Percentiles rank a stretch among this genome's conserved stretches.
Evolutionary conservation across 2,888 invertebrate genomes (phyloP).

Genomic region (Stenurella melanura): DNA sequence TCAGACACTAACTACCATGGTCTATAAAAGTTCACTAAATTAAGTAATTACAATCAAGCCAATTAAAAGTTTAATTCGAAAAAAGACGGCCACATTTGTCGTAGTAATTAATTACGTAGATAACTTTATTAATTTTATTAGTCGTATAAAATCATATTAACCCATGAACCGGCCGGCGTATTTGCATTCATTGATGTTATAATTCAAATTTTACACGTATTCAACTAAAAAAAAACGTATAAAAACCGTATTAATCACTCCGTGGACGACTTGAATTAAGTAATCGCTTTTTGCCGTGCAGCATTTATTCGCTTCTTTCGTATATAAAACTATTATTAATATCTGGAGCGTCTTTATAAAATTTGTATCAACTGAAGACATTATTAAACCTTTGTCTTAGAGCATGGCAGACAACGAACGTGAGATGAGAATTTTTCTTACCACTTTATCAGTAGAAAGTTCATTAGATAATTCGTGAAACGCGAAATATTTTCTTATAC

Average conservation of each 20-base stretch:
- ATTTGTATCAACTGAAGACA: no score
- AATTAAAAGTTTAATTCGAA: slow-evolving; percentile 37
- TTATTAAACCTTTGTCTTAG: no score
- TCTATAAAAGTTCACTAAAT: slow-evolving; percentile 32
- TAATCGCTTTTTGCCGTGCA: not conserved
- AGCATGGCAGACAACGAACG: no score
- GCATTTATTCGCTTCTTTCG: not conserved
- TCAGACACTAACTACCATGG: slow-evolving; percentile 5
- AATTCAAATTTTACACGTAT: slow-evolving; percentile 34
- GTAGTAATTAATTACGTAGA: slow-evolving; percentile 38
- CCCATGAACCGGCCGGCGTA: slow-evolving; percentile 25
- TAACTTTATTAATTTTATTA: slow-evolving; percentile 41
- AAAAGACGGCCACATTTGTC: slow-evolving; percentile 32
- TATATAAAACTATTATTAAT: not conserved
- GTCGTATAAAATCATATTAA: slow-evolving; percentile 37
- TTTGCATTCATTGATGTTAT: slow-evolving; percentile 33
- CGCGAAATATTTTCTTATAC: no score
- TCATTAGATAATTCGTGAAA: no score
- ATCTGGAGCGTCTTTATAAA: no score
- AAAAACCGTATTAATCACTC: slow-evolving; percentile 12
- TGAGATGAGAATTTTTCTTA: no score
- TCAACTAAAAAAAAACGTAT: slow-evolving; percentile 14
- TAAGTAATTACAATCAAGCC: slow-evolving; percentile 36
- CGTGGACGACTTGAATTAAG: not conserved
- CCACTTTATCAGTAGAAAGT: no score